Evolutionary conservation across 30 jellyfish, hydroid and myxozoan genomes (phyloP), one percentile per base, ranked within the genome.

Genomic region (Aurelia aurita): DNA sequence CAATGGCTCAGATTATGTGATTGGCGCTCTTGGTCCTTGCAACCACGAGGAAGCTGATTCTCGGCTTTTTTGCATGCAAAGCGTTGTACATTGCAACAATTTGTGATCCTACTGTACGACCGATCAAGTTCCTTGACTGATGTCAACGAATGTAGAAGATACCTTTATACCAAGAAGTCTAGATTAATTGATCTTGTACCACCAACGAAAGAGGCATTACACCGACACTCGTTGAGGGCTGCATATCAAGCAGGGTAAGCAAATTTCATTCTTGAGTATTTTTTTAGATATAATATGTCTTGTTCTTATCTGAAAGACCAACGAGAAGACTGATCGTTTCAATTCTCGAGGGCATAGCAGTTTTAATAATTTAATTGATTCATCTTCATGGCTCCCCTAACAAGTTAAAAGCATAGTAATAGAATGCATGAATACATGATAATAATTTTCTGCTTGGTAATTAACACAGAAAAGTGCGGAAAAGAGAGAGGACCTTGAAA

Each of bases 161-260:
- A 51, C 27, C 90, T 75, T 26, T 85, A 74, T 65, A 61, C 84
- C 22, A 73, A 85, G 72, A 85, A 73, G 55, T 21, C 67, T 2
- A 39, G 85, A 45, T 51, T 72, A n/a, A 63, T 85, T 51, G 86
- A 85, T 25, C 11, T 35, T 22, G 18, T 85, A 19, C 95, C 84
- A n/a, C 90, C 95, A 54, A 84, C 93, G 29, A 59, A 85, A 43
- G 90, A 54, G 59, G 95, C 89, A 12, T 47, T 85, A 32, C 69
- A 35, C 12, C 91, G 67, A 34, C 91, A 81, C 43, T 8, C 77
- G 46, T 18, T 23, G 29, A 44, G 91, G 27, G 91, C 86, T 44
- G 77, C 49, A 32, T 81, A 81, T 44, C 91, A 81, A 67, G 91
- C 91, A 25, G 75, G 91, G 86, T 74, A 74, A 45, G 86, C 78